These are phyloP conservation scores for Frieseomelitta varia DNA, from an alignment of 1,140 invertebrate genomes.

Conservation along the genomic window DNA sequence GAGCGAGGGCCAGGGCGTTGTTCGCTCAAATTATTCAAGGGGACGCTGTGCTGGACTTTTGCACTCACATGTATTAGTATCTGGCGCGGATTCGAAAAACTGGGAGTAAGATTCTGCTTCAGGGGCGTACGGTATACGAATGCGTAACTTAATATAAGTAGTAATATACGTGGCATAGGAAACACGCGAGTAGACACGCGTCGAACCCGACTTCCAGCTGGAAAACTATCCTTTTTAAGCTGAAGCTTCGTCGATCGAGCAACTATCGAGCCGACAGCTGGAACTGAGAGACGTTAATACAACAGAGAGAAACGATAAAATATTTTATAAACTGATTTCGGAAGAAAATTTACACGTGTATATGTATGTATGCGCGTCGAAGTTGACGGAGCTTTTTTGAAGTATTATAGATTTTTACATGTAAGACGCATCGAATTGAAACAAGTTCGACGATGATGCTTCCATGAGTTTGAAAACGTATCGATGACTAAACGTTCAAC, in stretches of 20 bases:
- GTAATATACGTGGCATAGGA: neutral
- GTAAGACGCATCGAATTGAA: neutral
- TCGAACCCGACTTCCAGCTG: neutral
- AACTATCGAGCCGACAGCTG: neutral
- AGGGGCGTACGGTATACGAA: neutral
- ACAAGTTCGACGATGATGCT: no score
- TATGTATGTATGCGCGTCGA: neutral
- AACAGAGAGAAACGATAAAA: neutral
- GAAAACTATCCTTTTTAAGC: neutral
- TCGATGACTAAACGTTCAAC: neutral
- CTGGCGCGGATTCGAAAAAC: neutral
- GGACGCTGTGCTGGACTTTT: constrained; percentile 60
- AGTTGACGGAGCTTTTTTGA: neutral
- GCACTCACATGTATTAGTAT: constrained; percentile 42
- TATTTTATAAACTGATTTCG: neutral
- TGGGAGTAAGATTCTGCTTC: neutral
- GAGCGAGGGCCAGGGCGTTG: constrained; percentile 71
- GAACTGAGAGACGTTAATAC: neutral
- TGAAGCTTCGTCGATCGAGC: neutral
- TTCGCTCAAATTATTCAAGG: constrained; percentile 75
- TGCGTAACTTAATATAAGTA: constrained; percentile 7
- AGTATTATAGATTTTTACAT: neutral
- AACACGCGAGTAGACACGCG: constrained; percentile 16
- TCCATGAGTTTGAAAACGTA: neutral
- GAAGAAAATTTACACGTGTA: neutral